Evolutionary conservation across 53 echinoderm and acorn worm genomes (phyloP).

Genomic region (Actinopyga echinites): DNA sequence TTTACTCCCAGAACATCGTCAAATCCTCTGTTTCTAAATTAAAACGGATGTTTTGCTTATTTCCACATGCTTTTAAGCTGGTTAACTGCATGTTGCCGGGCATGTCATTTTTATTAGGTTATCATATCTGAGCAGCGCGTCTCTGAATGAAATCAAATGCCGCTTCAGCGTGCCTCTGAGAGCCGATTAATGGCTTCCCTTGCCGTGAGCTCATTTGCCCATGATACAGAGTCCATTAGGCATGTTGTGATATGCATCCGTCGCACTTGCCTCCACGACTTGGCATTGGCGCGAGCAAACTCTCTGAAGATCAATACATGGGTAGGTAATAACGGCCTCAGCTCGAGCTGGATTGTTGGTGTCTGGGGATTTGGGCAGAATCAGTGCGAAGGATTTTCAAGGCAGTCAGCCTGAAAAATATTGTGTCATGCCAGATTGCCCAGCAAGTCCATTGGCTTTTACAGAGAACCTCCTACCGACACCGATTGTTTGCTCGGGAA

Average conservation of each 20-base stretch:
- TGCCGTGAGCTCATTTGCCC: conserved; percentile 49
- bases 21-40: conserved; percentile 49
- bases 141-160: conserved; percentile 44
- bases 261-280: conserved; percentile 12
- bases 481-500: too few species aligned
- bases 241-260: conserved; percentile 47
- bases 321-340: conserved; percentile 43
- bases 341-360: conserved; percentile 38
- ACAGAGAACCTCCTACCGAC: too few species aligned
- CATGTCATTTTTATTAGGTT: conserved; percentile 56
- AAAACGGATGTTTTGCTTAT: conserved; percentile 51
- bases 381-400: not conserved
- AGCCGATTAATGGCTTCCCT: conserved; percentile 52
- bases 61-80: conserved; percentile 55
- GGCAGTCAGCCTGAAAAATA: too few species aligned
- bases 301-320: conserved; percentile 32
- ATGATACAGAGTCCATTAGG: conserved; percentile 53
- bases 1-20: conserved; percentile 31
- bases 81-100: conserved; percentile 46
- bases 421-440: too few species aligned
- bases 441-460: too few species aligned
- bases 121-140: conserved; percentile 46
- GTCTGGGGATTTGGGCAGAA: conserved; percentile 31
- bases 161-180: conserved; percentile 46
- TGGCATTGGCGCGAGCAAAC: not conserved